phyloP scores from a whole-genome alignment of 2,888 invertebrate genomes.

The Emesis russula region DNA sequence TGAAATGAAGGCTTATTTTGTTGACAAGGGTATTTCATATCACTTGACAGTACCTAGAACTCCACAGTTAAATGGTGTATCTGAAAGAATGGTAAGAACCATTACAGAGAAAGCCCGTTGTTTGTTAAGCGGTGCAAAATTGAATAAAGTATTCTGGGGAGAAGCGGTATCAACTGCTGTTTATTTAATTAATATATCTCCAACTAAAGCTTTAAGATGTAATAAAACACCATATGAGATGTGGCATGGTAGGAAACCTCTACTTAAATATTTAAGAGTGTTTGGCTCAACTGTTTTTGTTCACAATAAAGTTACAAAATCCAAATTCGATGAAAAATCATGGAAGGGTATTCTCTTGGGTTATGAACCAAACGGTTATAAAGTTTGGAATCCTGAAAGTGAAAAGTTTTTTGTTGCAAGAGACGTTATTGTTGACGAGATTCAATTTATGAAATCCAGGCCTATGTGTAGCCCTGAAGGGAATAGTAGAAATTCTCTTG shows the following conservation, averaged over 20 bases:
- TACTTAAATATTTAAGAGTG: conserved; percentile 88
- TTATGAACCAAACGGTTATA: conserved; percentile 90
- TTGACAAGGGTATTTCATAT: conserved; percentile 69
- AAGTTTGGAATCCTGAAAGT: conserved; percentile 88
- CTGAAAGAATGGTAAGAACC: conserved; percentile 90
- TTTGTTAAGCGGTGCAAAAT: conserved; percentile 88
- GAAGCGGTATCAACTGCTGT: conserved; percentile 90
- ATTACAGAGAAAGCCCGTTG: conserved; percentile 90
- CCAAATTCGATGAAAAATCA: too few relatives aligned
- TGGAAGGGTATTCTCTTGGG: conserved; percentile 84
- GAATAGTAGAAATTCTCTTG: conserved; percentile 53
- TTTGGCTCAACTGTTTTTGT: conserved; percentile 90
- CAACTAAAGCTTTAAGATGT: conserved; percentile 55
- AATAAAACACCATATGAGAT: conserved; percentile 91
- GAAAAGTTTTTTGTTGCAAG: conserved; percentile 88
- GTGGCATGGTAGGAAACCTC: conserved; percentile 90
- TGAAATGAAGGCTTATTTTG: conserved; percentile 86
- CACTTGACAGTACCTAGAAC: conserved; percentile 90
- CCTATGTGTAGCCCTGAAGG: conserved; percentile 48
- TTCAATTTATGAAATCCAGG: conserved; percentile 86
- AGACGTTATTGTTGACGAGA: conserved; percentile 90
- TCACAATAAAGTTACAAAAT: conserved; percentile 47
- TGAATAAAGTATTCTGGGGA: conserved; percentile 90
- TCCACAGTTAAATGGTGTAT: conserved; percentile 91
- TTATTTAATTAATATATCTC: conserved; percentile 89